phyloP scores from a whole-genome alignment of 2,888 invertebrate species.

The Mantis religiosa region DNA sequence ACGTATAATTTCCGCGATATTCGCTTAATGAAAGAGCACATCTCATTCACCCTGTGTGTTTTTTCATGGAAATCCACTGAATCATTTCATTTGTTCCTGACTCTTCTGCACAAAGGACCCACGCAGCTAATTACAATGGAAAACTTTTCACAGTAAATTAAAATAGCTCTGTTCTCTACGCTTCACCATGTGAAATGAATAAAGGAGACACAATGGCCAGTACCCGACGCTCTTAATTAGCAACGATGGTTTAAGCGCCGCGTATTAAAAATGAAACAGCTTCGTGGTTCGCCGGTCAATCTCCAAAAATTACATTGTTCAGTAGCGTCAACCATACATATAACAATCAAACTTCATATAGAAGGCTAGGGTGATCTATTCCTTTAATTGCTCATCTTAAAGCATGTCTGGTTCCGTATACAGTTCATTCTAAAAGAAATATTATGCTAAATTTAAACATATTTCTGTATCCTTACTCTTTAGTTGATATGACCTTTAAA shows the following conservation, averaged over 20 bases:
- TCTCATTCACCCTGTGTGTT: background rate
- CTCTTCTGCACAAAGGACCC: background rate
- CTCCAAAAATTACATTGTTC: background rate
- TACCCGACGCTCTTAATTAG: background rate
- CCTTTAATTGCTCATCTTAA: no score
- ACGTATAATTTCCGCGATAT: no score
- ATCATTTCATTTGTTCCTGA: background rate
- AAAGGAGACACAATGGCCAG: background rate
- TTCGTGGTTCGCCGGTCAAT: background rate
- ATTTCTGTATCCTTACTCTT: no score
- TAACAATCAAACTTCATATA: no score
- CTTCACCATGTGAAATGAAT: background rate
- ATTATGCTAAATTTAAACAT: no score
- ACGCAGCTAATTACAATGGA: background rate
- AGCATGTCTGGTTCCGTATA: no score
- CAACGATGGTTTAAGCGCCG: background rate
- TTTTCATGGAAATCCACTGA: background rate
- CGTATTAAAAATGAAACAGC: background rate
- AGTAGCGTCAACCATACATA: no score
- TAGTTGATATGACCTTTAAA: no score
- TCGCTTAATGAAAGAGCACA: no score
- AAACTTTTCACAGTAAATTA: background rate
- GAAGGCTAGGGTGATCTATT: no score
- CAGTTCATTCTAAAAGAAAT: no score
- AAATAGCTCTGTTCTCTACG: background rate